A percentile compares a stretch with the other conserved stretches of the same genome.
phyloP scores from a whole-genome alignment of 2,797 vertebrate species.

The Notolepis coatsorum region DNA sequence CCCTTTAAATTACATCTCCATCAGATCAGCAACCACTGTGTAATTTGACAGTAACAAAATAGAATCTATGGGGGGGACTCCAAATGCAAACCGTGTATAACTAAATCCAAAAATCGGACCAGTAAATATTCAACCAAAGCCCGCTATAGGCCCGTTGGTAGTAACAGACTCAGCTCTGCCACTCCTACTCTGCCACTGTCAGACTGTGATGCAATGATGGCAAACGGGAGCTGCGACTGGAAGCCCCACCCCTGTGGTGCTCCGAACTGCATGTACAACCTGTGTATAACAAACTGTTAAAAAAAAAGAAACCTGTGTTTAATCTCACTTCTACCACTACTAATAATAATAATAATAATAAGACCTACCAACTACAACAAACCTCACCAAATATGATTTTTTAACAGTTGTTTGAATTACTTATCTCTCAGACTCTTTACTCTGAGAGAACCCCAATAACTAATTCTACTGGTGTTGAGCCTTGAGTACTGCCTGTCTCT shows the following conservation, averaged over 20 bases:
- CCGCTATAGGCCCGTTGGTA: too few relatives aligned
- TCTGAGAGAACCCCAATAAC: slow-evolving; percentile 25
- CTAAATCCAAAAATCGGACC: too few relatives aligned
- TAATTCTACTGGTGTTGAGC: too few relatives aligned
- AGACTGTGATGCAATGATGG: background rate
- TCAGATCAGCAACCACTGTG: background rate
- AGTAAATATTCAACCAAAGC: too few relatives aligned
- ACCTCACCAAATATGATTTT: slow-evolving; percentile 74
- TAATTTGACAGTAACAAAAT: background rate
- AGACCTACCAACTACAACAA: slow-evolving; percentile 75
- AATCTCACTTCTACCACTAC: slow-evolving; percentile 80
- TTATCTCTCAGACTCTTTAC: too few relatives aligned
- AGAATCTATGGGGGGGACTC: too few relatives aligned
- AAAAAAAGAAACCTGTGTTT: slow-evolving; percentile 76
- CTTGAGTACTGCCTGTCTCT: too few relatives aligned
- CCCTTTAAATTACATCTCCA: slow-evolving; percentile 13
- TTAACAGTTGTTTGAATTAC: too few relatives aligned
- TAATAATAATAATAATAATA: slow-evolving; percentile 75
- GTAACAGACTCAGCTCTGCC: too few relatives aligned
- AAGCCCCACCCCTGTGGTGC: slow-evolving; percentile 77
- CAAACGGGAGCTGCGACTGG: background rate
- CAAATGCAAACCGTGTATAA: too few relatives aligned
- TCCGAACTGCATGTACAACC: slow-evolving; percentile 85
- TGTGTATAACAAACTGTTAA: slow-evolving; percentile 83
- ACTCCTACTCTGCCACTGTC: background rate